Evolutionary conservation across 2,888 invertebrate species (phyloP).

Genomic region (Sialis fuliginosa): DNA sequence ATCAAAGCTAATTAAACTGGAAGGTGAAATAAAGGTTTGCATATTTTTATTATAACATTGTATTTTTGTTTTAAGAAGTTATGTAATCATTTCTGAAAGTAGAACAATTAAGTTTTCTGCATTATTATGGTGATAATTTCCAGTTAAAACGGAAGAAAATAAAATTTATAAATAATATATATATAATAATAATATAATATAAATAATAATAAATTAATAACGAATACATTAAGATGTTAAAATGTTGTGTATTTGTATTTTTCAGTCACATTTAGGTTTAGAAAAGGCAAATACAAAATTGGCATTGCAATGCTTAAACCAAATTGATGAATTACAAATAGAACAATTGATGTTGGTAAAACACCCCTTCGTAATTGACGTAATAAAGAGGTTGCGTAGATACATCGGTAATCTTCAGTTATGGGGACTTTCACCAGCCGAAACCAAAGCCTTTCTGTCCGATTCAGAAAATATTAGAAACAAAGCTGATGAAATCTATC

Average conservation of each 20-base stretch:
- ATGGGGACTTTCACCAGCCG: slow-evolving; percentile 48
- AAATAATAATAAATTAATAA: no score
- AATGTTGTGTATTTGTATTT: no score
- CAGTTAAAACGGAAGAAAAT: no score
- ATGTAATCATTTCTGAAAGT: no score
- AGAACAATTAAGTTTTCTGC: no score
- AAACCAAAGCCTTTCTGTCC: slow-evolving; percentile 40
- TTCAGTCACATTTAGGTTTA: slow-evolving; percentile 32
- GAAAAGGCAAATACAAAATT: slow-evolving; percentile 53
- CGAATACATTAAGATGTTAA: no score
- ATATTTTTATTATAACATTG: no score
- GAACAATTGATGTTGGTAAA: slow-evolving; percentile 64
- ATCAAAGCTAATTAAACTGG: slow-evolving; percentile 42
- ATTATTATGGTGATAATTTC: no score
- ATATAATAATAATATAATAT: no score
- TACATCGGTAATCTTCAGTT: slow-evolving; percentile 64
- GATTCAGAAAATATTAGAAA: slow-evolving; percentile 52
- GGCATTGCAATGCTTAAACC: slow-evolving; percentile 50
- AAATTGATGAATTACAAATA: slow-evolving; percentile 34
- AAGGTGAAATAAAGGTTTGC: slow-evolving; percentile 39
- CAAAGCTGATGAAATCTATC: slow-evolving; percentile 44
- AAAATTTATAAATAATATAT: slow-evolving; percentile 13
- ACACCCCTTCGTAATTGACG: slow-evolving; percentile 61
- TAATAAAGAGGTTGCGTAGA: slow-evolving; percentile 53
- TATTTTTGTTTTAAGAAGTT: no score